phyloP scores from a whole-genome alignment of 2,113 vertebrate genomes.

The Vulpes ferrilata region DNA sequence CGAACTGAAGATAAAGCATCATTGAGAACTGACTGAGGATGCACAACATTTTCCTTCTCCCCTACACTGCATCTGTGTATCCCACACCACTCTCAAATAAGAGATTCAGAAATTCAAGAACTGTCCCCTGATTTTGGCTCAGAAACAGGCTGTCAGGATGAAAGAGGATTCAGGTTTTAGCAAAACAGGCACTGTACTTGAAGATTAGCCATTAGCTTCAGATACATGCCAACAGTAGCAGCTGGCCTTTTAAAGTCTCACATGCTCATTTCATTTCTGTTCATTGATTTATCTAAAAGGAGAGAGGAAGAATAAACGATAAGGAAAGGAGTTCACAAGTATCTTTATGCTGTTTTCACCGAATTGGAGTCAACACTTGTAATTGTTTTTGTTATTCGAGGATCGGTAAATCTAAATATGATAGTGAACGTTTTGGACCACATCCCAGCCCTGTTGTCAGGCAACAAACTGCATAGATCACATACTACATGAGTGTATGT shows the following conservation, averaged over 20 bases:
- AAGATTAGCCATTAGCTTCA: slow-evolving; percentile 67
- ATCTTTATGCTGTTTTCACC: not conserved
- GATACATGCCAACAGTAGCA: slow-evolving; percentile 50
- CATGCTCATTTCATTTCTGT: slow-evolving; percentile 38
- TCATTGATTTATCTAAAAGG: slow-evolving; percentile 51
- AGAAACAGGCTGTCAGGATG: slow-evolving; percentile 34
- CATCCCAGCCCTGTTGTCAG: not conserved
- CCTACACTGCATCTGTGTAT: not conserved
- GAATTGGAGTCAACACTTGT: not conserved
- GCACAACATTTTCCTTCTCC: slow-evolving; percentile 13
- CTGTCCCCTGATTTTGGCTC: slow-evolving; percentile 29
- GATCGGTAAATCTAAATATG: not conserved
- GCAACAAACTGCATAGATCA: not conserved
- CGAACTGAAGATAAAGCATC: not conserved
- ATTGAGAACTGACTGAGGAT: not conserved
- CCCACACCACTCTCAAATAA: slow-evolving; percentile 13
- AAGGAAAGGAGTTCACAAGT: not conserved
- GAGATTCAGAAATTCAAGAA: slow-evolving; percentile 15
- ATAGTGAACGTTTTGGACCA: not conserved
- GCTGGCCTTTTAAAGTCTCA: slow-evolving; percentile 55
- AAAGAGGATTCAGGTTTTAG: slow-evolving; percentile 57
- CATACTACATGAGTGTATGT: not conserved
- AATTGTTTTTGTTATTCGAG: not conserved
- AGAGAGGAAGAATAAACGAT: not conserved
- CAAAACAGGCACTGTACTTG: slow-evolving; percentile 5